Conservation (phyloP, 2,888 invertebrate species). For the Artemia sinica region DNA sequence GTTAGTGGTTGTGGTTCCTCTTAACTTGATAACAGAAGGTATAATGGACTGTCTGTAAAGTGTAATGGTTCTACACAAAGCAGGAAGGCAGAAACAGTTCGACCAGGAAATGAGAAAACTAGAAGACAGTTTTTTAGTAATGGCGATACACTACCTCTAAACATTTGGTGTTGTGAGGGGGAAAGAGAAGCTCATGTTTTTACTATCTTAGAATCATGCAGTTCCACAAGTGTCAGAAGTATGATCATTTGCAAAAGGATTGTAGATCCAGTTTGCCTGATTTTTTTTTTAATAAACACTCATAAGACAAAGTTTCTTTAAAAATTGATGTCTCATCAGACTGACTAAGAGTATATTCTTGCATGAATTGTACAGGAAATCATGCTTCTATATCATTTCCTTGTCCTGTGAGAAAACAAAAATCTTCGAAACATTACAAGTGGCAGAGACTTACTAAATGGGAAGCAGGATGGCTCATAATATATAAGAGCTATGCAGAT, state of each 20-base stretch:
- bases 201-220: not conserved
- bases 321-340: not conserved
- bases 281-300: not conserved
- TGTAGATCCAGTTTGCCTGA: not conserved
- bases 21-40: not conserved
- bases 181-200: conserved; percentile 1
- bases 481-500: too few relatives aligned
- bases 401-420: too few relatives aligned
- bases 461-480: too few relatives aligned
- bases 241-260: not conserved
- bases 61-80: too few relatives aligned
- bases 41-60: not conserved
- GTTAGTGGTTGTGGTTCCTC: not conserved
- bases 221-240: conserved; percentile 9
- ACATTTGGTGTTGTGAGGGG: not conserved
- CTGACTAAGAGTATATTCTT: not conserved
- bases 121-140: not conserved
- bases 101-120: too few relatives aligned
- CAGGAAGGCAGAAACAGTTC: too few relatives aligned
- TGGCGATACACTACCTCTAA: not conserved
- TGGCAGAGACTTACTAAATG: too few relatives aligned
- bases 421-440: too few relatives aligned
- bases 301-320: not conserved
- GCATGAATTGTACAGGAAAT: not conserved
- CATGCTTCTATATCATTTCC: not conserved